These are phyloP conservation scores for Chrysomallon squamiferum DNA, from an alignment of 1,140 invertebrate species.

Conservation along the genomic window DNA sequence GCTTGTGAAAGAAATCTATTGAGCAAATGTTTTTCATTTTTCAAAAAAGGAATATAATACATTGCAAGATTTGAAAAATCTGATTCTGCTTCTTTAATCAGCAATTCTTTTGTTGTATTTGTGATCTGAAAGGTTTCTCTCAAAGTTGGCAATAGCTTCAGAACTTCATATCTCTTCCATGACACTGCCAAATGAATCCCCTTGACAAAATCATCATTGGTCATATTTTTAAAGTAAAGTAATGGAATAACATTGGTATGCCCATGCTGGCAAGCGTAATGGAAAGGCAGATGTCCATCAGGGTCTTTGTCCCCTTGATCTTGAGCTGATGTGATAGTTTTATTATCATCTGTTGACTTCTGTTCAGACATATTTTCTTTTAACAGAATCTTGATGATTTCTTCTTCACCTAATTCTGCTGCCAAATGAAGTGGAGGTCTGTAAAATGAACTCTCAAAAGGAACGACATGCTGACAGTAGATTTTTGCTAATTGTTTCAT, in stretches of 20 bases:
- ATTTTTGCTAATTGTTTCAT: slow-evolving; percentile 1
- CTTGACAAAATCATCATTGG: slow-evolving; percentile 18
- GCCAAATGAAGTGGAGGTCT: slow-evolving; percentile 24
- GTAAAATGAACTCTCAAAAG: slow-evolving; percentile 7
- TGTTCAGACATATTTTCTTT: not conserved
- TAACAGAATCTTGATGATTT: slow-evolving; percentile 18
- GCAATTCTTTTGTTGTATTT: not conserved
- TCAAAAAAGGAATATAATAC: not conserved
- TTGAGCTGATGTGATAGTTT: not conserved
- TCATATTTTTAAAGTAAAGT: slow-evolving; percentile 21
- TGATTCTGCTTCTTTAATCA: slow-evolving; percentile 1
- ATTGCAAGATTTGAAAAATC: not conserved
- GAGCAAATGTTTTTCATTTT: not conserved
- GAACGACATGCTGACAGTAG: slow-evolving; percentile 9
- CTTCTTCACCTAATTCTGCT: slow-evolving; percentile 17
- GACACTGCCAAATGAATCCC: slow-evolving; percentile 18
- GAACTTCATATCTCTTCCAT: slow-evolving; percentile 16
- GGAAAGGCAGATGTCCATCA: slow-evolving; percentile 34
- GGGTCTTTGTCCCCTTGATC: slow-evolving; percentile 9
- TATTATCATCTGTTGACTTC: slow-evolving; percentile 1
- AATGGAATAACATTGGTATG: slow-evolving; percentile 9
- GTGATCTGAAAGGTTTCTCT: not conserved
- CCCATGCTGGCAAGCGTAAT: slow-evolving; percentile 31
- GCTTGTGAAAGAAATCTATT: not conserved
- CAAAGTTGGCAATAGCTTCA: not conserved